Conservation (phyloP, 2,113 vertebrate genomes). For the Heterotis niloticus region DNA sequence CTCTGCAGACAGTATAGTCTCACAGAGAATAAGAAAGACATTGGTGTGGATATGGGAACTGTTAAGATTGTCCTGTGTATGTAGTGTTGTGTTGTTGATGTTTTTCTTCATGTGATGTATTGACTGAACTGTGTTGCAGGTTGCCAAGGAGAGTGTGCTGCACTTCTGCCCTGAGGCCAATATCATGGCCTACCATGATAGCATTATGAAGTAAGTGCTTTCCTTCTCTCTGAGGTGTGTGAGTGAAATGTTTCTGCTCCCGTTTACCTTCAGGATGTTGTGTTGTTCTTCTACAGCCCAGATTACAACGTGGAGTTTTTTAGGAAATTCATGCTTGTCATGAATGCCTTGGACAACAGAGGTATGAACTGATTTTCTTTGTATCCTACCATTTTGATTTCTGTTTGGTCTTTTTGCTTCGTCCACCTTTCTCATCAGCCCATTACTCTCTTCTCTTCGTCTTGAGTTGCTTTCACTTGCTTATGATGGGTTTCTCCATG, state of each 20-base stretch:
- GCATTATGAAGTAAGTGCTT: constrained; percentile 88
- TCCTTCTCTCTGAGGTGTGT: neutral
- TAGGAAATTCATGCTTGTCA: constrained; percentile 87
- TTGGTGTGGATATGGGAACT: no score
- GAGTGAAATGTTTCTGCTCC: neutral
- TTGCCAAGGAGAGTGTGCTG: constrained; percentile 94
- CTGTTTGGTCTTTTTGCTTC: neutral
- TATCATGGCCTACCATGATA: constrained; percentile 94
- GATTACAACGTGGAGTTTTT: constrained; percentile 98
- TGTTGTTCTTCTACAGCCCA: constrained; percentile 66
- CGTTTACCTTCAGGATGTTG: neutral
- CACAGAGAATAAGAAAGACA: no score
- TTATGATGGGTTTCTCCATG: neutral
- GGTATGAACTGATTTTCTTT: constrained; percentile 58
- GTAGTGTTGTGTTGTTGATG: neutral
- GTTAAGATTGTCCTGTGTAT: neutral
- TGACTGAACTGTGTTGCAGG: constrained; percentile 62
- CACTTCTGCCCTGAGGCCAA: constrained; percentile 90
- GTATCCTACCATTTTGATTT: no score
- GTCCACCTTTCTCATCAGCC: neutral
- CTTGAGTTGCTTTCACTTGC: neutral
- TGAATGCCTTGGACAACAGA: constrained; percentile 98
- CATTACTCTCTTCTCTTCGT: neutral
- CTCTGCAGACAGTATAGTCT: no score
- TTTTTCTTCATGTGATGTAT: neutral